phyloP scores from a whole-genome alignment of 1,140 invertebrate genomes.

The Drosophila chauvacae region DNA sequence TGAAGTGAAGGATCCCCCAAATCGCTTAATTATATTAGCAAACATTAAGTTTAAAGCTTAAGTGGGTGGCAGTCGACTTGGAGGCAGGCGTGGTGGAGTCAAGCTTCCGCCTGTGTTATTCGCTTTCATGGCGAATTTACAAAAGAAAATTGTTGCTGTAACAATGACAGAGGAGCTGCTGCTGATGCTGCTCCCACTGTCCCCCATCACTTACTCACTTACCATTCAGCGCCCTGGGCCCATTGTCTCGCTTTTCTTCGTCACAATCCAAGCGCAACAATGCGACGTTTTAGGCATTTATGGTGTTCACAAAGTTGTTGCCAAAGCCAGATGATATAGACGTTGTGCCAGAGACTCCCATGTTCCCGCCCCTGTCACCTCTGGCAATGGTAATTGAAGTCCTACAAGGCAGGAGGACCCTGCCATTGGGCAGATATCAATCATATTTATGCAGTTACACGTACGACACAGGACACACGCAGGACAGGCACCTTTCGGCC shows the following conservation, averaged over 20 bases:
- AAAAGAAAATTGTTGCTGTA: constrained; percentile 54
- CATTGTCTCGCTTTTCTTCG: constrained; percentile 58
- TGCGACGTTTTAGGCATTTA: constrained; percentile 58
- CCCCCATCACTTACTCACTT: constrained; percentile 2
- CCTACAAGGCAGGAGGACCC: constrained; percentile 5
- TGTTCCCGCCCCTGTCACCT: not conserved
- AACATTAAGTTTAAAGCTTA: constrained; percentile 58
- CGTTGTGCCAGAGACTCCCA: constrained; percentile 2
- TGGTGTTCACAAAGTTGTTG: constrained; percentile 41
- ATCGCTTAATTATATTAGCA: constrained; percentile 76
- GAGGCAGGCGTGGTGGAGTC: not conserved
- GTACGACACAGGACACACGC: constrained; percentile 24
- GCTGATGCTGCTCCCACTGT: not conserved
- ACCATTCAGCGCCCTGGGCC: constrained; percentile 31
- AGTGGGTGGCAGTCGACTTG: constrained; percentile 8
- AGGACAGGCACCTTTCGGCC: constrained; percentile 37
- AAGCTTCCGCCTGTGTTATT: constrained; percentile 22
- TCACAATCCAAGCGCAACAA: constrained; percentile 62
- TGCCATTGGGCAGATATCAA: constrained; percentile 56
- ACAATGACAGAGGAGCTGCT: constrained; percentile 28
- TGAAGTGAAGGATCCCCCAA: constrained; percentile 40
- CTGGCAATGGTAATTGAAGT: constrained; percentile 57
- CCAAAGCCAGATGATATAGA: constrained; percentile 49
- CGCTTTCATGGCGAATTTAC: constrained; percentile 30
- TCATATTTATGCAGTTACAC: constrained; percentile 71